phyloP scores from a whole-genome alignment of 2,888 invertebrate species.

The Dione juno region DNA sequence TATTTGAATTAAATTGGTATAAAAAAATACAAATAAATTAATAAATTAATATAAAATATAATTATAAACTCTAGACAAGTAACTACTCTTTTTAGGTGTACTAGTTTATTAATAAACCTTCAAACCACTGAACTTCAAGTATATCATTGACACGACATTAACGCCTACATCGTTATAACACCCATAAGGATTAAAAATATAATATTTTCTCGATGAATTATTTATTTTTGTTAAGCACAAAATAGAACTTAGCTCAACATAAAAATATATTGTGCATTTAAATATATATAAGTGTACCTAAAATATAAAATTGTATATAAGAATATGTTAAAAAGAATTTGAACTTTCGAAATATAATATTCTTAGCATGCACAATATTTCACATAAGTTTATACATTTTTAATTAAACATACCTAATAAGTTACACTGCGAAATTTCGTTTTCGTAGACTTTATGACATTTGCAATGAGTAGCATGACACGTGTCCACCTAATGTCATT shows the following conservation, averaged over 20 bases:
- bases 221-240: background rate
- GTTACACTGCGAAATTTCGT: too few relatives aligned
- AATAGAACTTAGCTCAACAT: background rate
- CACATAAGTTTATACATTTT: too few relatives aligned
- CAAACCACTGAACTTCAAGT: constrained; percentile 9
- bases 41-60: background rate
- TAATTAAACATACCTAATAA: too few relatives aligned
- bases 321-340: background rate
- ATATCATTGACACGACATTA: constrained; percentile 21
- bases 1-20: background rate
- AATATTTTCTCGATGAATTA: constrained; percentile 2
- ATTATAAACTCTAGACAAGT: background rate
- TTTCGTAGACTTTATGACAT: too few relatives aligned
- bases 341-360: too few relatives aligned
- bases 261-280: background rate
- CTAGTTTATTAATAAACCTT: background rate
- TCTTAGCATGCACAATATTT: too few relatives aligned
- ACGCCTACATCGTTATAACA: constrained; percentile 23
- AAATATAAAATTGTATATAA: too few relatives aligned
- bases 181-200: constrained; percentile 17
- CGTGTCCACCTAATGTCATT: too few relatives aligned
- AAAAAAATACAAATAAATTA: background rate
- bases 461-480: too few relatives aligned
- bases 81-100: background rate
- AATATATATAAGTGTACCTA: too few relatives aligned